phyloP scores from a whole-genome alignment of 2,797 vertebrate genomes.

The Glyptemys insculpta region DNA sequence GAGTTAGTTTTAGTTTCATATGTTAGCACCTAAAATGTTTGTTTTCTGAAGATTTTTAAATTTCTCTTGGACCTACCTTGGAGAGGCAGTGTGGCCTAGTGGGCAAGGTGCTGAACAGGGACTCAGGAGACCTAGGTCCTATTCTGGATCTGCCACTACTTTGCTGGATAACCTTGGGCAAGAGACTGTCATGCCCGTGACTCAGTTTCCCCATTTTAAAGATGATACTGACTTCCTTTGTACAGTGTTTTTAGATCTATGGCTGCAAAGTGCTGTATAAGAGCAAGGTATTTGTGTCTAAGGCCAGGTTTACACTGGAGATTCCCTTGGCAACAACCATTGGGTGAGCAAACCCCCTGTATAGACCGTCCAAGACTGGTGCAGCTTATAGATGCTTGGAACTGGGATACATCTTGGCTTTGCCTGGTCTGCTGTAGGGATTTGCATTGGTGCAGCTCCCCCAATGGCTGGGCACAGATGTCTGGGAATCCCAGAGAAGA shows the following conservation, averaged over 20 bases:
- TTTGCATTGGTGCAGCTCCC: not conserved
- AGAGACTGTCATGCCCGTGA: not conserved
- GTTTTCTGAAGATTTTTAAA: not conserved
- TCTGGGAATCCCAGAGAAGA: not conserved
- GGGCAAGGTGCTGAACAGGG: not conserved
- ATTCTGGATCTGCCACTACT: not conserved
- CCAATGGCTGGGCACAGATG: not conserved
- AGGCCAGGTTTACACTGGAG: not conserved
- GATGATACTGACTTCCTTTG: not conserved
- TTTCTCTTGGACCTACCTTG: not conserved
- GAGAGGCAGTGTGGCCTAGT: not conserved
- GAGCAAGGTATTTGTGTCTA: not conserved
- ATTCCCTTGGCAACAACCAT: not conserved
- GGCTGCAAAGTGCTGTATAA: not conserved
- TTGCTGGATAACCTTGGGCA: not conserved
- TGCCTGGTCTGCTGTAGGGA: not conserved
- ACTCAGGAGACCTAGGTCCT: not conserved
- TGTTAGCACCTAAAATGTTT: not conserved
- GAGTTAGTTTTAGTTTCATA: not conserved
- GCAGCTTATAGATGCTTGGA: not conserved
- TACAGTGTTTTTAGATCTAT: not conserved
- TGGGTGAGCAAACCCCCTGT: not conserved
- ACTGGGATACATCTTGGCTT: accelerated
- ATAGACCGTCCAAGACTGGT: not conserved
- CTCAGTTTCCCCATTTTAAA: not conserved